Base-by-base conservation (phyloP, 2,888 invertebrate genomes). In the Amphipoea oculea region DNA sequence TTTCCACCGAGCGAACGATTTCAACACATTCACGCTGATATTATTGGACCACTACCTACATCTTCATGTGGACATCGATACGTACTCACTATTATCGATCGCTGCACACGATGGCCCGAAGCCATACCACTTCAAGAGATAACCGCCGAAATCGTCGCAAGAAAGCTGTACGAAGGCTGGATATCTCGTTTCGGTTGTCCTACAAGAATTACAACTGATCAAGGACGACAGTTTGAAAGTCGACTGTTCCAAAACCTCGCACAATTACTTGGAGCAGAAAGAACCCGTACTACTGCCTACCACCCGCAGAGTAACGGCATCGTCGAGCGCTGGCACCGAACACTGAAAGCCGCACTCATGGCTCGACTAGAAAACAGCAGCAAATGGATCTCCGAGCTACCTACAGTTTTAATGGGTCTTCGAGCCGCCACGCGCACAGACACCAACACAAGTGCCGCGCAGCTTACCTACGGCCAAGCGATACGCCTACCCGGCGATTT, bases 1-100 rank as follows among this genome's bases (percentile, higher is more conserved):
- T 68, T 68, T 20, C 68, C 68, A 5, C 29, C 68, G 1, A 48
- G 48, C 9, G 68, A 68, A 9, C 68, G 68, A 68, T 68, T 68
- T 0, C 68, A 68, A 45, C 68, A 68, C 9, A 0, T 67, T 1
- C 45, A 67, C n/a, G 4, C 17, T 1, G 67, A 67, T 1, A 67
- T 67, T 0, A 14, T 67, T 20, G 67, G 67, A 1, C 67, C 67
- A 1, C 67, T 67, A 67, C 67, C 67, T 0, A 67, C 23, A 0
- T n/a, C 42, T 0, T 23, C 66, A 2, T 42, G 0, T 12, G n/a
- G 60, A 60, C n/a, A 60, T 12, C 60, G 42, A 9, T 42, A 42
- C 42, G 0, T 42, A 9, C 9, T 42, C 9, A 42, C 42, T 0
- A 42, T 42, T 7, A 42, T 42, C 42, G 42, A 42, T 1, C 42